Percentiles rank a stretch among this genome's conserved stretches.
These are phyloP conservation scores for Atethmia centrago DNA, from an alignment of 2,888 invertebrate genomes.

Conservation along the genomic window DNA sequence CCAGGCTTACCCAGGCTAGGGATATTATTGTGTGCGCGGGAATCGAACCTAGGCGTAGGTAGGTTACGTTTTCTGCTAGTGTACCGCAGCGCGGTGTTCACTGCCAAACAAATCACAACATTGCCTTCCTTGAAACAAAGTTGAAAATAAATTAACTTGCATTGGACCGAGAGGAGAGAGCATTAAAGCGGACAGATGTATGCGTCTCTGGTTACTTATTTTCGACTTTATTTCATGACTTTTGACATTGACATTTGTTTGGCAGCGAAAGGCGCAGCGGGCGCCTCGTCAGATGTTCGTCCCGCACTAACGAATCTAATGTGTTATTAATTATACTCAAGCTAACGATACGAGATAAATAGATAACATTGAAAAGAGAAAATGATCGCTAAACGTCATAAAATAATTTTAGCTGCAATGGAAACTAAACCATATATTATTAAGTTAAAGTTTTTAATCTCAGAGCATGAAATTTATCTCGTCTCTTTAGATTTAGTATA, in stretches of 20 bases:
- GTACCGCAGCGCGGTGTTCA: background rate
- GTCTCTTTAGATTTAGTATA: no score
- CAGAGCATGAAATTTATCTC: no score
- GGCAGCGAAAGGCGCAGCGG: background rate
- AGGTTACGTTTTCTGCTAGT: background rate
- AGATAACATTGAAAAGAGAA: no score
- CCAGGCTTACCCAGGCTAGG: background rate
- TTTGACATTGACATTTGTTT: background rate
- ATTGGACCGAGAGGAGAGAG: background rate
- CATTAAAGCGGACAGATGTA: background rate
- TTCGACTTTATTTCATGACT: background rate
- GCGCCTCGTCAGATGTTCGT: background rate
- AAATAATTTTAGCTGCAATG: no score
- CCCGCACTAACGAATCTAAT: background rate
- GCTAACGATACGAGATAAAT: no score
- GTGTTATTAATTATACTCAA: constrained; percentile 5
- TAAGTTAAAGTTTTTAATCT: no score
- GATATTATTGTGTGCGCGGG: background rate
- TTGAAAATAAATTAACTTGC: background rate
- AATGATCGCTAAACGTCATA: no score
- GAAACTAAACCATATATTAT: no score
- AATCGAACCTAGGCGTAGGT: background rate
- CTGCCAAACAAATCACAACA: no score
- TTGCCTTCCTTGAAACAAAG: no score
- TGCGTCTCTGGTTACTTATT: background rate